Evolutionary conservation across 1,140 invertebrate genomes (phyloP).

Genomic region (Danaus melanippus): DNA sequence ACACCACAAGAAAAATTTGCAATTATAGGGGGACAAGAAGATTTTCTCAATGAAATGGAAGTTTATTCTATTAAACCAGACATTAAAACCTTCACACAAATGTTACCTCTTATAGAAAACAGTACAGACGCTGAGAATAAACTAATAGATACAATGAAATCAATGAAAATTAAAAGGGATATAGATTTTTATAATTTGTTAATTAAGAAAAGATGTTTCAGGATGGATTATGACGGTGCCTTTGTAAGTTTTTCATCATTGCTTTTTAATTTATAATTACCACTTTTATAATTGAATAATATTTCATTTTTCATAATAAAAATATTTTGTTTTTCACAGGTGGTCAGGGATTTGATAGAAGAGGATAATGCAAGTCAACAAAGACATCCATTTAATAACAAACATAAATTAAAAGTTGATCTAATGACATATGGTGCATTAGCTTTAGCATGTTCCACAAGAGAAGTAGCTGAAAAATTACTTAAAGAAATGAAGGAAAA

Average conservation of each 20-base stretch:
- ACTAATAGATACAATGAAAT: conserved; percentile 75
- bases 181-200: conserved; percentile 89
- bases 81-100: conserved; percentile 84
- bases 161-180: conserved; percentile 77
- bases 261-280: conserved; percentile 11
- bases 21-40: conserved; percentile 84
- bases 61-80: conserved; percentile 78
- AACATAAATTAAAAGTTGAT: conserved; percentile 76
- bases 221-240: conserved; percentile 77
- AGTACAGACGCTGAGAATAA: conserved; percentile 77
- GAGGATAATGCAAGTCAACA: conserved; percentile 43
- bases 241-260: conserved; percentile 71
- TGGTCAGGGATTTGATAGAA: conserved; percentile 77
- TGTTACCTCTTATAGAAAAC: conserved; percentile 81
- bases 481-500: conserved; percentile 79
- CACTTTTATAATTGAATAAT: conserved; percentile 1
- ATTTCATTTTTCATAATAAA: conserved; percentile 31
- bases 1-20: conserved; percentile 79
- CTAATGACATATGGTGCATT: conserved; percentile 89
- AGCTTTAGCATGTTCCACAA: conserved; percentile 81
- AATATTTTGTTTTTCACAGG: conserved; percentile 71
- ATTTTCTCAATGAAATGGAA: conserved; percentile 83
- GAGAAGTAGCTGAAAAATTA: conserved; percentile 75
- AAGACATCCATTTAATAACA: conserved; percentile 49
- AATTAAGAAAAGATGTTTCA: conserved; percentile 83